Percentiles rank a stretch among this genome's conserved stretches.
phyloP scores from a whole-genome alignment of 2,888 invertebrate species.

The Apamea epomidion region DNA sequence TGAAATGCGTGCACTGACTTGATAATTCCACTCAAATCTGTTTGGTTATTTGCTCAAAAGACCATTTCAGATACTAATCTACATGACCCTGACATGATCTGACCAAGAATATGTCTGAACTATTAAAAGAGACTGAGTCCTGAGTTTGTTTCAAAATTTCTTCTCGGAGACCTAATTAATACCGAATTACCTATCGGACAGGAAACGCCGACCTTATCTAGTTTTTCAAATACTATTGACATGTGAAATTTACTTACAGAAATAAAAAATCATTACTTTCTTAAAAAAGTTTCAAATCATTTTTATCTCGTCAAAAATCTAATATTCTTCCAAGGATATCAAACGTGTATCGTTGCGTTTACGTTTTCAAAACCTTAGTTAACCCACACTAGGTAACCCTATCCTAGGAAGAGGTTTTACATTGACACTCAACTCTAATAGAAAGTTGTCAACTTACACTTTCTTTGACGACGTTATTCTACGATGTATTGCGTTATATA shows the following conservation, averaged over 20 bases:
- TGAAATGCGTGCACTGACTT: not conserved
- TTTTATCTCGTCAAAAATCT: not conserved
- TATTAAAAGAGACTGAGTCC: not conserved
- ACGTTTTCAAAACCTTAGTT: not conserved
- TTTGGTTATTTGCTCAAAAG: not conserved
- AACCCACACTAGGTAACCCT: conserved; percentile 33
- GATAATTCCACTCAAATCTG: not conserved
- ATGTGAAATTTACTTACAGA: not conserved
- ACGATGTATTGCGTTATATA: conserved; percentile 44
- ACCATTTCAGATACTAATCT: not conserved
- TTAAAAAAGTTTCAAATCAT: not conserved
- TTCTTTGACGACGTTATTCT: conserved; percentile 32
- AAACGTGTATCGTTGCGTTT: not conserved
- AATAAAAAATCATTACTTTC: not conserved
- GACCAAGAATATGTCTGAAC: no score
- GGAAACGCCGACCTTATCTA: not conserved
- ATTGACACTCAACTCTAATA: conserved; percentile 36
- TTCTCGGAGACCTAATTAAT: no score
- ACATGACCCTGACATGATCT: no score
- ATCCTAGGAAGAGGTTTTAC: conserved; percentile 43
- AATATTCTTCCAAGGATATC: not conserved
- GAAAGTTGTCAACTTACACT: conserved; percentile 53
- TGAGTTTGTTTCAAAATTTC: not conserved
- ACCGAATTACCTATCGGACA: not conserved
- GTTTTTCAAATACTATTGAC: not conserved